Evolutionary conservation across 2,113 vertebrate genomes (phyloP).

Genomic region (Colossoma macropomum): DNA sequence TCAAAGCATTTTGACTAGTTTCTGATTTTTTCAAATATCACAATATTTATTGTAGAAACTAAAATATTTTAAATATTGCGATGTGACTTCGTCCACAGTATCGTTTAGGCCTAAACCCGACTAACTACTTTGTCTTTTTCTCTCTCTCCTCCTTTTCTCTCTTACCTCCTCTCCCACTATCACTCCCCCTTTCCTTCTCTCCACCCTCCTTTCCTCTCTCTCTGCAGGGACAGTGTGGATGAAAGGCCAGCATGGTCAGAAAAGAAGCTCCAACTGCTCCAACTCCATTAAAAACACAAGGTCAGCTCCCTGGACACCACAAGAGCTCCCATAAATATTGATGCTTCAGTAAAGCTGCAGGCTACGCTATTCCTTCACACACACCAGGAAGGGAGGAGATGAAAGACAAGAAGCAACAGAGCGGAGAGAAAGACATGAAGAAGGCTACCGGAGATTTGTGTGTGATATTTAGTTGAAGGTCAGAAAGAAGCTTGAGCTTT

Average conservation of each 20-base stretch:
- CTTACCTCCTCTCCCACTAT: neutral
- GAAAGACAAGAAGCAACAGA: conserved; percentile 41
- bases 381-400: neutral
- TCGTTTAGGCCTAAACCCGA: no score
- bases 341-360: conserved; percentile 40
- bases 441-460: neutral
- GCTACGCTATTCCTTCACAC: conserved; percentile 27
- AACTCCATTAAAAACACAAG: conserved; percentile 31
- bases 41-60: no score
- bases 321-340: conserved; percentile 50
- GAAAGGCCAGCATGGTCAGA: conserved; percentile 31
- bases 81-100: no score
- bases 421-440: neutral
- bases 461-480: neutral
- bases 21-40: no score
- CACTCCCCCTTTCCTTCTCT: neutral
- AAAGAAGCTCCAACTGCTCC: conserved; percentile 11
- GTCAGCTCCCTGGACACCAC: neutral
- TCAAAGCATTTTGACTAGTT: no score
- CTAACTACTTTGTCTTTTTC: no score
- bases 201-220: neutral
- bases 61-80: no score
- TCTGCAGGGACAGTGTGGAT: conserved; percentile 21
- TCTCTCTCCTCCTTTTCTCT: no score
- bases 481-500: neutral